Percentiles rank a stretch among this genome's conserved stretches.
Conservation (phyloP, 2,797 vertebrate genomes). For the Tympanoctomys barrerae region DNA sequence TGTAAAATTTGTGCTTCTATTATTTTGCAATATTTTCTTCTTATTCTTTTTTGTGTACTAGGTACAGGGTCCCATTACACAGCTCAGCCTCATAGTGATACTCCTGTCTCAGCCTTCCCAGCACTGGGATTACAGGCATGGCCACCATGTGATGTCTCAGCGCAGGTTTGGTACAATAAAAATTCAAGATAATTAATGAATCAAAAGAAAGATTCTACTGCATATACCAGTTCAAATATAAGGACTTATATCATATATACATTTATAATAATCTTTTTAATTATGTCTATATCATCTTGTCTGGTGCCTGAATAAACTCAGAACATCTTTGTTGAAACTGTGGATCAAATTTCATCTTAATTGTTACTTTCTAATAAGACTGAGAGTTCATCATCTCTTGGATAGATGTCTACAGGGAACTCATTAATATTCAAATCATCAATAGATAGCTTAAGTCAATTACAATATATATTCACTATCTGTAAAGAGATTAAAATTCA, state of each 20-base stretch:
- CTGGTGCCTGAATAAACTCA: not conserved
- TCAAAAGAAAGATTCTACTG: not conserved
- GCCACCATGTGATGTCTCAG: no score
- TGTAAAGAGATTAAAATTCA: slow-evolving; percentile 69
- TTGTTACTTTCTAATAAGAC: not conserved
- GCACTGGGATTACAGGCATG: no score
- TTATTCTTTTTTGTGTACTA: not conserved
- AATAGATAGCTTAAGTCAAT: slow-evolving; percentile 63
- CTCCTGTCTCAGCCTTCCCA: no score
- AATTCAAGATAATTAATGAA: not conserved
- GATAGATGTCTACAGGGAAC: not conserved
- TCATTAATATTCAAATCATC: slow-evolving; percentile 53
- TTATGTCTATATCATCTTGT: slow-evolving; percentile 8
- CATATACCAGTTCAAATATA: not conserved
- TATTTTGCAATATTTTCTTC: slow-evolving; percentile 33
- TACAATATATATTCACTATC: slow-evolving; percentile 67
- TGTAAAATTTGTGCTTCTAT: slow-evolving; percentile 39
- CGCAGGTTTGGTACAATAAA: not conserved
- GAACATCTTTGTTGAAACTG: slow-evolving; percentile 52
- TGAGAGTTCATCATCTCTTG: slow-evolving; percentile 5
- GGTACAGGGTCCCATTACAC: no score
- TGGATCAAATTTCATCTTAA: slow-evolving; percentile 66
- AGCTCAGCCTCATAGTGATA: no score
- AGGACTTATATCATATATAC: not conserved
- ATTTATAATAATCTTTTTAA: slow-evolving; percentile 24